These are phyloP conservation scores for Drosophila subpulchrella DNA, from an alignment of 1,140 invertebrate species.

Conservation along the genomic window DNA sequence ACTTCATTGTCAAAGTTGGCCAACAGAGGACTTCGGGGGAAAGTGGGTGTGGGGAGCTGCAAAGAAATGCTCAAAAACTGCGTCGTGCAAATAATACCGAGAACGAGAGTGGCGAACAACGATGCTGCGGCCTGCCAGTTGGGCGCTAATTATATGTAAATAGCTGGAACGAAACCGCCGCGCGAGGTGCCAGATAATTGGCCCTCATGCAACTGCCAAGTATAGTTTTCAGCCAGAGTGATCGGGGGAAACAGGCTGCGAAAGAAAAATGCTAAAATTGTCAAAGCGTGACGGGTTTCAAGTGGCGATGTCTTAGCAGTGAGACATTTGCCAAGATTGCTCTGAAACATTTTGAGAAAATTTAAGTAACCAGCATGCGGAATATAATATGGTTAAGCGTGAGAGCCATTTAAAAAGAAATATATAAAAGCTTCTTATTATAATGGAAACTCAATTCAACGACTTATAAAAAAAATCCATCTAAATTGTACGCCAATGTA, in stretches of 20 bases:
- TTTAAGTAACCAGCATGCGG: conserved; percentile 5
- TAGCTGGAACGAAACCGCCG: conserved; percentile 51
- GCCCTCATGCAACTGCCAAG: conserved; percentile 36
- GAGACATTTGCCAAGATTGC: background rate
- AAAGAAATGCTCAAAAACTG: conserved; percentile 34
- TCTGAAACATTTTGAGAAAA: background rate
- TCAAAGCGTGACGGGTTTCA: conserved; percentile 33
- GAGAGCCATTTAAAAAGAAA: too few species aligned
- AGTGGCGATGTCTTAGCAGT: conserved; percentile 3
- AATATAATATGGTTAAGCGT: too few species aligned
- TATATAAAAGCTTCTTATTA: too few species aligned
- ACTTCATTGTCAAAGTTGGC: conserved; percentile 77
- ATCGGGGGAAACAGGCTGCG: conserved; percentile 11
- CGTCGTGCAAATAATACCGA: conserved; percentile 16
- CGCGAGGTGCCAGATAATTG: conserved; percentile 69
- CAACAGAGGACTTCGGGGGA: background rate
- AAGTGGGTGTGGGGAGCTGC: conserved; percentile 6
- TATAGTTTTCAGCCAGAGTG: conserved; percentile 20
- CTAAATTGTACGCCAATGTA: too few species aligned
- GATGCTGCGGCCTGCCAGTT: conserved; percentile 44
- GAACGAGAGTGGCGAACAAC: conserved; percentile 15
- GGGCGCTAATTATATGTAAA: conserved; percentile 79
- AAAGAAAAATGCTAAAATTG: conserved; percentile 18
- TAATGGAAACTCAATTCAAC: too few species aligned
- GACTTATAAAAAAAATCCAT: too few species aligned